Evolutionary conservation across 2,113 vertebrate genomes (phyloP).

Genomic region (Carassius gibelio): DNA sequence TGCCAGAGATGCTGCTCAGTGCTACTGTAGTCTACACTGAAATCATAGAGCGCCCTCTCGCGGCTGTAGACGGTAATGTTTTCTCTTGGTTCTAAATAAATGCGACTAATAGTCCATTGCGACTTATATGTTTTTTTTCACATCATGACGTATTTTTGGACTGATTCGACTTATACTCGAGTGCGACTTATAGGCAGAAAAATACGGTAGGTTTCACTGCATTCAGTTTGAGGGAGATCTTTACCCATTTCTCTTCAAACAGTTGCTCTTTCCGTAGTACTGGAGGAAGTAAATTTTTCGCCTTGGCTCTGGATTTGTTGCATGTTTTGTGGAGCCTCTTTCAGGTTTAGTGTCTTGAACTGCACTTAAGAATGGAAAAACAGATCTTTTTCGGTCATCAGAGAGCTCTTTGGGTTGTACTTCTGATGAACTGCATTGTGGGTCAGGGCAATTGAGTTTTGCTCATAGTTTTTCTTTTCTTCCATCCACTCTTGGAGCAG

Average conservation of each 20-base stretch:
- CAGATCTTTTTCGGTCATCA: background rate
- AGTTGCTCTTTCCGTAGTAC: conserved; percentile 23
- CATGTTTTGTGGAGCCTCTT: background rate
- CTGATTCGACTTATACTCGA: too few species aligned
- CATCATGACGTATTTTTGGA: too few species aligned
- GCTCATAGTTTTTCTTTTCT: background rate
- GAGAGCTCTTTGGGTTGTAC: conserved; percentile 14
- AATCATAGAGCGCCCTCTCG: too few species aligned
- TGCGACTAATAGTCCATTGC: too few species aligned
- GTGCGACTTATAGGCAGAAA: too few species aligned
- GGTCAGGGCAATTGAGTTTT: background rate
- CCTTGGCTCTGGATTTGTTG: conserved; percentile 6
- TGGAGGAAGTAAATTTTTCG: conserved; percentile 29
- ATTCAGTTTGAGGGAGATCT: conserved; percentile 28
- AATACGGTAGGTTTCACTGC: background rate
- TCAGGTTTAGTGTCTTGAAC: too few species aligned
- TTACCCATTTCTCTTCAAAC: conserved; percentile 40
- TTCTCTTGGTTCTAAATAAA: too few species aligned
- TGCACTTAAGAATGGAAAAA: background rate
- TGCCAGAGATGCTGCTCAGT: too few species aligned
- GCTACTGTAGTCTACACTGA: too few species aligned
- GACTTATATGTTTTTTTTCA: too few species aligned
- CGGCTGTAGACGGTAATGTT: too few species aligned
- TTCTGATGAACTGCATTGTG: conserved; percentile 25
- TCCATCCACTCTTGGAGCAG: background rate